Evolutionary conservation across 1,140 invertebrate genomes (phyloP), one percentile per base, ranked within the genome.

Genomic region (Drosophila eugracilis): DNA sequence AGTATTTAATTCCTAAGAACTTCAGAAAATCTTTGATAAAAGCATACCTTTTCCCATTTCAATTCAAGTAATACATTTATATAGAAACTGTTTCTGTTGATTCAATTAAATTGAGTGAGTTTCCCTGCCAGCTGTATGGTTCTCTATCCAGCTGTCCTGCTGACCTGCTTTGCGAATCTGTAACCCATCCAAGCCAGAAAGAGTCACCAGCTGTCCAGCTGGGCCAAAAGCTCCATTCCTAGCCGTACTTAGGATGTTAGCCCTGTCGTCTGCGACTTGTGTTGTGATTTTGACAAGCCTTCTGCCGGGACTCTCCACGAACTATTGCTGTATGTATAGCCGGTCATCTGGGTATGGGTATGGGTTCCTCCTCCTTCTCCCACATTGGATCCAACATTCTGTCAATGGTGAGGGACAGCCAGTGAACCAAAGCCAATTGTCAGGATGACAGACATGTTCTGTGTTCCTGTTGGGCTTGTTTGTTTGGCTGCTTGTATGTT

Each of bases 391-490:
- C 24, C 44, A 21, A 47, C 41, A 30, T 62, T 44, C 63, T 52
- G 63, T 67, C 63, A 67, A 67, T 67, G 63, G 45, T 42, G 47
- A 41, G 60, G 36, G 58, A 66, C 34, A 15, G 42, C 32, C 55
- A 65, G 63, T 36, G 34, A 62, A 47, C 42, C 78, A 83, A 77
- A 83, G 78, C 78, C 78, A 83, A 83, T 83, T 83, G 78, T 83
- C 78, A 78, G 78, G 62, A 83, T 83, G 77, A 81, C 80, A 84
- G 83, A 84, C 81, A 70, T 78, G 72, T 47, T 75, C n/a, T 65
- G 65, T 70, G 57, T 62, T 59, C 50, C 74, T 74, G 71, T 65
- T 60, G 67, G 47, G 36, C 44, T 65, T 26, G 41, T 53, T 80
- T 72, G 72, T 58, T 63, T 62, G 60, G 32, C 55, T 59, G 59